Percentiles rank a stretch among this genome's conserved stretches.
Evolutionary conservation across 2,113 vertebrate species (phyloP).

Genomic region (Corythaeola cristata): DNA sequence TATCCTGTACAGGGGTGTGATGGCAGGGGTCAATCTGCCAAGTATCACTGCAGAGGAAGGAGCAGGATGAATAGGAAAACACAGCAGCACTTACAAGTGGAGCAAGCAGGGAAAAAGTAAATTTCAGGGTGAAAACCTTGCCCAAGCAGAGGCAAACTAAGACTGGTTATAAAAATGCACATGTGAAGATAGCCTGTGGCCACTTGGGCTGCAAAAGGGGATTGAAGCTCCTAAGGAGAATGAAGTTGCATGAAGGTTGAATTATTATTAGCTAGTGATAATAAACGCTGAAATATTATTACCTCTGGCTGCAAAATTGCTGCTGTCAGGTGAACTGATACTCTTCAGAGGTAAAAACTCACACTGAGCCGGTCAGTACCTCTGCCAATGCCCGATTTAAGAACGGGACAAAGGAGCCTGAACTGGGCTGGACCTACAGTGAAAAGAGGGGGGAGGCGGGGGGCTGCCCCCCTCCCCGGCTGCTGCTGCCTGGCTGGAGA

Average conservation of each 20-base stretch:
- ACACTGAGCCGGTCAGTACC: not conserved
- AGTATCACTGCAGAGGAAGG: not conserved
- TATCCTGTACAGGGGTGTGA: too few relatives aligned
- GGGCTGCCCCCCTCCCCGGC: too few relatives aligned
- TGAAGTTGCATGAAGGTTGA: not conserved
- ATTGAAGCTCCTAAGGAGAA: not conserved
- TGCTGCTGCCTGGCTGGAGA: too few relatives aligned
- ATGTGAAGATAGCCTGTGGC: not conserved
- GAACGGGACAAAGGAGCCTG: too few relatives aligned
- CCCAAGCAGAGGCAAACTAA: not conserved
- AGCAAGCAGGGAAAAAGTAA: not conserved
- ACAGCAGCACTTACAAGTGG: not conserved
- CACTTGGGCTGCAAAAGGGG: not conserved
- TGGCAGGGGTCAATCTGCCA: not conserved
- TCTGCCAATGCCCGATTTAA: too few relatives aligned
- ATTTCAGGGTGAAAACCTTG: not conserved
- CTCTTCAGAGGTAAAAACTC: not conserved
- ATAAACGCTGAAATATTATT: not conserved
- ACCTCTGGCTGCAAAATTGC: not conserved
- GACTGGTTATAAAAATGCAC: not conserved
- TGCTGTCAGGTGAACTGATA: not conserved
- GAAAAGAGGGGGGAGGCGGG: too few relatives aligned
- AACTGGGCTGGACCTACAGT: too few relatives aligned
- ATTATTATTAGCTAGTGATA: not conserved
- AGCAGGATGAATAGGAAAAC: not conserved